Evolutionary conservation across 2,888 invertebrate species (phyloP), one percentile per base, ranked within the genome.

Genomic region (Archips xylosteana): DNA sequence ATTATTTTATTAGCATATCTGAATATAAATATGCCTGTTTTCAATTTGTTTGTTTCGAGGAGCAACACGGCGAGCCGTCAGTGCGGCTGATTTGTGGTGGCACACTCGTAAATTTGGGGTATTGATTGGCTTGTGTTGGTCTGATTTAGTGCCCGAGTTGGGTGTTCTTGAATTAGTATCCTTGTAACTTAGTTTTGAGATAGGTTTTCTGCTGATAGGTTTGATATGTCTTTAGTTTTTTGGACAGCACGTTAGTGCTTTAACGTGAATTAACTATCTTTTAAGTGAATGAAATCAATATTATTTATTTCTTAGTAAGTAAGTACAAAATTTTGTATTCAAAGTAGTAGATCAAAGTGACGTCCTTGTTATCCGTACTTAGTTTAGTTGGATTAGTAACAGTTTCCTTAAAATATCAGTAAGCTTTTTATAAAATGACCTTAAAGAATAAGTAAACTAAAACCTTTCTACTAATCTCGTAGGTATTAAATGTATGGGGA

Each of bases 31-130:
- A 63, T 32, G 32, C 45, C 32, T 23, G 67, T 67, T 72, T 72
- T 63, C 72, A 72, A 72, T 63, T 63, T 36, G 72, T 62, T 62
- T 23, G 57, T 62, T 62, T 45, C 64, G 39, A 59, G 42, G 39
- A 49, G 42, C 47, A 12, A 67, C 45, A 49, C 39, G 59, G n/a
- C 54, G 32, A 45, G 36, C 61, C n/a, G 62, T 36, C 70, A n/a
- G 32, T 8, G 49, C 15, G 45, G 42, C 32, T 72, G 72, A 72
- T 72, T 72, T 72, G 72, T 68, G 72, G 36, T 15, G 62, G 63
- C 32, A 23, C 63, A 65, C 54, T 34, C 62, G 62, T 72, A 72
- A 72, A 72, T 72, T 63, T 4, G 67, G 57, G 10, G n/a, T 62
- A 67, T 32, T 63, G 72, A 72, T 72, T 72, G 67, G 72, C 34